Base-by-base conservation (phyloP, 2,113 vertebrate genomes). In the Leptocoma aspasia region DNA sequence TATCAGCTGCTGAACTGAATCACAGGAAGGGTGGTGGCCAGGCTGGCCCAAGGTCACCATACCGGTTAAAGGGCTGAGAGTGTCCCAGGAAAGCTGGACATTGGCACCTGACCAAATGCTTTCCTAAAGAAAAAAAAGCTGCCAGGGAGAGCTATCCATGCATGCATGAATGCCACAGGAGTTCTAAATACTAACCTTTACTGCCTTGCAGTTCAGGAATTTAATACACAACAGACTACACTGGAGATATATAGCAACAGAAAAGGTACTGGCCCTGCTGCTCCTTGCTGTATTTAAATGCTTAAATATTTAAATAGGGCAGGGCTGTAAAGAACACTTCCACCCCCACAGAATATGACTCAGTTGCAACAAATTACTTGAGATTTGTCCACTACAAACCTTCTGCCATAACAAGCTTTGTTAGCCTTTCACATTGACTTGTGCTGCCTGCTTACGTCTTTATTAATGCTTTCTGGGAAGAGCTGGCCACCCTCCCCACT, bases 11-110 rank as follows among this genome's bases (percentile, higher is more conserved):
- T 75, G 41, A 83, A 64, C 9, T 69, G 82, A 92, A 88, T 86
- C 31, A 89, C 76, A 89, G 95, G 92, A 95, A 95, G 94, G 93
- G 85, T 0, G 24, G 87, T 33, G 90, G 69, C 88, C 68, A 65
- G 53, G 56, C 82, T 41, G 56, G 68, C 68, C 79, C 65, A 73
- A 83, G 85, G 89, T 93, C 94, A 90, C 37, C 0, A 2, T 7
- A 15, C 39, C 0, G 0, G 31, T 52, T 59, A 86, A 52, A 83
- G 54, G 64, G 64, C 35, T 81, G 54, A 78, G 11, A 79, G 70
- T 35, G 50, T 73, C 79, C 60, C 42, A 19, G 33, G 27, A 61
- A 81, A 53, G 77, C 59, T 66, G 83, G 86, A 84, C 92, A 52
- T 22, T 83, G 73, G 60, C 76, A 52, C 5, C 24, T 28, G 72